Conservation (phyloP, 2,888 invertebrate species). For the Cryptocheilus praepositus region DNA sequence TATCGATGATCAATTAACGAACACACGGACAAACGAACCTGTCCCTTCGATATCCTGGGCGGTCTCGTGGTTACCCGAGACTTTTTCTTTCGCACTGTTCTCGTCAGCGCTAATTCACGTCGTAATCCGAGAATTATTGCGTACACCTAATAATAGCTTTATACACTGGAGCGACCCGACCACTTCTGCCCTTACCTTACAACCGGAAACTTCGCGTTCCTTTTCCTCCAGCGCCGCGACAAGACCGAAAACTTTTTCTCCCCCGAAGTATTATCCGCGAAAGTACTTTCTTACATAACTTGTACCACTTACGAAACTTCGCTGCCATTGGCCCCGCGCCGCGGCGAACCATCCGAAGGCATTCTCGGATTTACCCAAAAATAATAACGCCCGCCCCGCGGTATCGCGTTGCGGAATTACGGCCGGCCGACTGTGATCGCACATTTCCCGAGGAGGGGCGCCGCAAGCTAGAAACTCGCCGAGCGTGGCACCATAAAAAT, state of each 20-base stretch:
- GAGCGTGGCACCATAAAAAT: no score
- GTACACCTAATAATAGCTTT: no score
- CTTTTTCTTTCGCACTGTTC: no score
- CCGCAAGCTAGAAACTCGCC: no score
- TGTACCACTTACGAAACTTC: slow-evolving; percentile 9
- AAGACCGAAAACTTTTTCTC: slow-evolving; percentile 5
- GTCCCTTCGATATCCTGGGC: no score
- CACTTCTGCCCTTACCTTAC: no score
- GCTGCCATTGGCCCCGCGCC: neutral
- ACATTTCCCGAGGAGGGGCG: neutral
- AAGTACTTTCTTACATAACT: slow-evolving; percentile 6
- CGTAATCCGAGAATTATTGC: no score
- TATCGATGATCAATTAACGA: no score
- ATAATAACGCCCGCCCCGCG: slow-evolving; percentile 3
- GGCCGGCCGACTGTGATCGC: neutral
- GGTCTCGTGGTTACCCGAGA: no score
- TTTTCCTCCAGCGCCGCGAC: neutral
- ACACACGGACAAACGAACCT: no score
- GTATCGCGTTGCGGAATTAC: slow-evolving; percentile 3
- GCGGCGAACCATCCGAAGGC: slow-evolving; percentile 1
- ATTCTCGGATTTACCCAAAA: neutral
- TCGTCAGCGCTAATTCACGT: no score
- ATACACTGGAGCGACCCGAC: no score
- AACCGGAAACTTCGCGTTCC: neutral
- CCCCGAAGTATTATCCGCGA: neutral